Evolutionary conservation across 2,113 vertebrate species (phyloP).

Genomic region (Scolopax mira): DNA sequence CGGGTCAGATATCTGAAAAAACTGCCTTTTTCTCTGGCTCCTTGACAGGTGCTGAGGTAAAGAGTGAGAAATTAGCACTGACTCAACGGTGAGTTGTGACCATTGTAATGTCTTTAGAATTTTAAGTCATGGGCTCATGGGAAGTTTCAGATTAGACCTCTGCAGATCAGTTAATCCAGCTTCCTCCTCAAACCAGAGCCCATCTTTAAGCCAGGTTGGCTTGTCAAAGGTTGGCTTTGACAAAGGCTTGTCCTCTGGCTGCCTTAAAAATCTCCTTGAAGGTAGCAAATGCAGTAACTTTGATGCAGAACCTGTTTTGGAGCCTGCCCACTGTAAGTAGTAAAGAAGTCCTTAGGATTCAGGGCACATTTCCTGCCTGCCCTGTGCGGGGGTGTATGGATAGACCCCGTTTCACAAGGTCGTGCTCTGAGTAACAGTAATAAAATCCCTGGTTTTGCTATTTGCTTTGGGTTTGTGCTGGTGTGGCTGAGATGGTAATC

Average conservation of each 20-base stretch:
- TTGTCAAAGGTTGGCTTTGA: background rate
- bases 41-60: background rate
- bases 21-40: background rate
- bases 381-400: accelerated
- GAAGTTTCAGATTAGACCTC: background rate
- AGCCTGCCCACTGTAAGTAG: background rate
- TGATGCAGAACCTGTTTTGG: background rate
- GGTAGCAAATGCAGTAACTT: too few relatives aligned
- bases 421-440: background rate
- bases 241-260: background rate
- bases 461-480: background rate
- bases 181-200: background rate
- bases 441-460: background rate
- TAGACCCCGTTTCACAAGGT: background rate
- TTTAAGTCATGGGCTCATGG: background rate
- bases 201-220: accelerated
- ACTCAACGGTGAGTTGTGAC: background rate
- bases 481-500: background rate
- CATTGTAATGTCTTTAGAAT: accelerated
- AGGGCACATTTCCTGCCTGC: accelerated
- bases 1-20: background rate
- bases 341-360: background rate
- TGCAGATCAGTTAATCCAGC: background rate
- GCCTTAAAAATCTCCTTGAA: background rate
- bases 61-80: background rate